Evolutionary conservation across 2,888 invertebrate species (phyloP), one percentile per base, ranked within the genome.

Genomic region (Xanthia togata): DNA sequence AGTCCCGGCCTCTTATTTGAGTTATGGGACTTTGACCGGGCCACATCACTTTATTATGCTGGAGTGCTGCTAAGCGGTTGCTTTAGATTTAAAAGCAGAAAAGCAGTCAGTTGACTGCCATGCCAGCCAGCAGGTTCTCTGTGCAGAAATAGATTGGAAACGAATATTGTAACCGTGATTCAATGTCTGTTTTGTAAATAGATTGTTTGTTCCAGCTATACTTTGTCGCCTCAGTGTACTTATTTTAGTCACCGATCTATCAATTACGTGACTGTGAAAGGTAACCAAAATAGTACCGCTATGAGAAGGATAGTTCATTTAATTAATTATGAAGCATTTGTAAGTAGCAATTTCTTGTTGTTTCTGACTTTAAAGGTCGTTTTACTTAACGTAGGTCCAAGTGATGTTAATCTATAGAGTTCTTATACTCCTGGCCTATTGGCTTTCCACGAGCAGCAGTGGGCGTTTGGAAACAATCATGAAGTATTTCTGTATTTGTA

Each of bases 1-100:
- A 92, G 90, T 90, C 89, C 88, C 85, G 84, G 85, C 88, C 89
- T 90, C 88, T 91, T 91, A 90, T 93, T 93, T 94, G 92, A 93
- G 90, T 93, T 92, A 93, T 91, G 90, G 87, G 78, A 87, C 86
- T 91, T 91, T 90, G 90, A 91, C 88, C 83, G 86, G 73, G 81
- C 75, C 73, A 78, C 86, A 85, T 87, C 84, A 87, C 83, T 90
- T 85, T 86, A 88, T 87, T 86, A 87, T 83, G 74, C 80, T 65
- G 14, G 64, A 83, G 78, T 78, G 57, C 68, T 75, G 59, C 71
- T 81, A 75, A 72, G 77, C 70, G 72, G 76, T 79, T 72, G 41
- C 38, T 81, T 87, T 87, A 41, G 55, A 57, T 81, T 74, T 57
- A 57, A 74, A 81, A 81, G 50, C 55, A 62, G 64, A 57, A 74